These are phyloP conservation scores for Diabrotica balteata DNA, from an alignment of 2,888 invertebrate genomes.

Conservation along the genomic window DNA sequence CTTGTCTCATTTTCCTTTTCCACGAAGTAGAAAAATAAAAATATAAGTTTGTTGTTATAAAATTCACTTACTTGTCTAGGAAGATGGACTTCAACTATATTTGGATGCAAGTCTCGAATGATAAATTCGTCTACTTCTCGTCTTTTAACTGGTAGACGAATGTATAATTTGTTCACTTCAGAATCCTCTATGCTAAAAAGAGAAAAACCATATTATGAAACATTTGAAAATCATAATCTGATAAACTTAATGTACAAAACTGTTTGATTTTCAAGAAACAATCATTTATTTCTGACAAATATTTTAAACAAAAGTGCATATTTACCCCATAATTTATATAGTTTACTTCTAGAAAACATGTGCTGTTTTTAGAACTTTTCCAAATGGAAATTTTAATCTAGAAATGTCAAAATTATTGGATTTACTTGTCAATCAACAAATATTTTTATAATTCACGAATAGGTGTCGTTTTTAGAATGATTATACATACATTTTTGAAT, in stretches of 20 bases:
- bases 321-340: constrained; percentile 34
- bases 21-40: neutral
- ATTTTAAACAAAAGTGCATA: neutral
- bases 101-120: constrained; percentile 51
- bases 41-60: neutral
- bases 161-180: constrained; percentile 45
- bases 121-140: constrained; percentile 45
- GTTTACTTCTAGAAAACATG: constrained; percentile 26
- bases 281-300: neutral
- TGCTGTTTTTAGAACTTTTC: constrained; percentile 8
- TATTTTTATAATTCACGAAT: neutral
- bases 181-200: constrained; percentile 40
- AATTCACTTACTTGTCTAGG: constrained; percentile 50
- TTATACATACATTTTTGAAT: too few relatives aligned
- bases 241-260: neutral
- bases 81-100: constrained; percentile 48
- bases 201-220: constrained; percentile 11
- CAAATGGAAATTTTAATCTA: neutral
- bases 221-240: too few relatives aligned
- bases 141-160: constrained; percentile 52
- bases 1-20: too few relatives aligned
- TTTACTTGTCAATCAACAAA: constrained; percentile 5
- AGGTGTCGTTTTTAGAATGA: too few relatives aligned
- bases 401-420: neutral
- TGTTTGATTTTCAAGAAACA: neutral